phyloP scores from a whole-genome alignment of 1,140 invertebrate genomes.

The Aphis craccivora region DNA sequence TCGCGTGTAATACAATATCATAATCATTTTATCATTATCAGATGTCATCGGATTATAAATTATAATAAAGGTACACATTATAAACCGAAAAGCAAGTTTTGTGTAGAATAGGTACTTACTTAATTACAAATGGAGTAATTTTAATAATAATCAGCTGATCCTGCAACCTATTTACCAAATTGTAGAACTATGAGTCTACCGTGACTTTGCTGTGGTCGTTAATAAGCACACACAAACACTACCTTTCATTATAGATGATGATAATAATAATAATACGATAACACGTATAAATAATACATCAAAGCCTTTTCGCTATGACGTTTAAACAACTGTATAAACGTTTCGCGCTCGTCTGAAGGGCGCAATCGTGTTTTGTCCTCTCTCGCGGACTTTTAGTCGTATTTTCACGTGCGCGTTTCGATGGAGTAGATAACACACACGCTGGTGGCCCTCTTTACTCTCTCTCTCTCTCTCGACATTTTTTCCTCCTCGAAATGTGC shows the following conservation, averaged over 20 bases:
- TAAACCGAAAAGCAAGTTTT: not conserved
- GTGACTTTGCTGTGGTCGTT: no score
- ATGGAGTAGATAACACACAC: conserved; percentile 36
- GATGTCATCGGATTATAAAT: not conserved
- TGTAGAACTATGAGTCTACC: no score
- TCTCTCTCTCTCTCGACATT: not conserved
- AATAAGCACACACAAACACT: no score
- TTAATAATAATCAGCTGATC: not conserved
- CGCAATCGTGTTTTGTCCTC: not conserved
- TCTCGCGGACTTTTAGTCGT: not conserved
- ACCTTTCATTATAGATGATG: no score
- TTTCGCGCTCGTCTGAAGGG: not conserved
- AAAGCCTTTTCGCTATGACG: not conserved
- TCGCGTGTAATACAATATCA: not conserved
- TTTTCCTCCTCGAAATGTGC: not conserved
- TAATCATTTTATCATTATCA: not conserved
- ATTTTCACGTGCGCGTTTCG: conserved; percentile 11
- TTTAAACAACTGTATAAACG: conserved; percentile 9
- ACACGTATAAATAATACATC: not conserved
- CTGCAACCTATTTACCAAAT: no score
- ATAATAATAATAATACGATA: not conserved
- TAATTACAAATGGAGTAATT: not conserved
- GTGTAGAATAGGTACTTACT: not conserved
- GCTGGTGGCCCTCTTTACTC: not conserved
- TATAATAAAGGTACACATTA: no score